Evolutionary conservation across 2,113 vertebrate species (phyloP).

Genomic region (Pedionomus torquatus): DNA sequence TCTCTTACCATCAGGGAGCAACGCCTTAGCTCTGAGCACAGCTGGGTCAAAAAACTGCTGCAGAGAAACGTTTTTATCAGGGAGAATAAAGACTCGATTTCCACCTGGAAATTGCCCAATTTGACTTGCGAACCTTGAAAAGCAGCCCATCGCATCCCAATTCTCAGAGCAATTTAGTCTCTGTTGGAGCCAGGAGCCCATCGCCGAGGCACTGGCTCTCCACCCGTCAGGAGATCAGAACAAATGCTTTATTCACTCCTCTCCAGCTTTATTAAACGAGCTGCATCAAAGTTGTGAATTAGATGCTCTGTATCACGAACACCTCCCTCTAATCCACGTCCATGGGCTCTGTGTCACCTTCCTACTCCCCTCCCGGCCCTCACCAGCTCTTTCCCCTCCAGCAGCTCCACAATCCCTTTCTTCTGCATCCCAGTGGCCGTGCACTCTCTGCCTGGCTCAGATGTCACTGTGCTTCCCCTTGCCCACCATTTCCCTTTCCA

Average conservation of each 20-base stretch:
- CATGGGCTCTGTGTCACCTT: not conserved
- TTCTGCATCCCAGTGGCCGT: not conserved
- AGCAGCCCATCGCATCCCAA: conserved; percentile 29
- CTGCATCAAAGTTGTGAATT: conserved; percentile 18
- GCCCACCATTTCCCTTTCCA: not conserved
- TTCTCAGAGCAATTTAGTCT: conserved; percentile 64
- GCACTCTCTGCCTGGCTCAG: not conserved
- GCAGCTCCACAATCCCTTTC: not conserved
- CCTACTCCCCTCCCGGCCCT: not conserved
- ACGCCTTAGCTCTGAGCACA: conserved; percentile 36
- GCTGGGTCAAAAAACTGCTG: conserved; percentile 18
- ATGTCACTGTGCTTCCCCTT: not conserved
- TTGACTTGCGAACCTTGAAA: conserved; percentile 57
- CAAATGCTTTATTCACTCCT: not conserved
- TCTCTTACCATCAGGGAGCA: conserved; percentile 25
- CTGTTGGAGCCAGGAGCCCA: conserved; percentile 37
- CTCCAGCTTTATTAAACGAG: not conserved
- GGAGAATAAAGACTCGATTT: conserved; percentile 69
- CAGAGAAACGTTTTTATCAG: conserved; percentile 64
- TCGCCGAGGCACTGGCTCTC: not conserved
- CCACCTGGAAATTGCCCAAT: conserved; percentile 68
- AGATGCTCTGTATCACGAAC: not conserved
- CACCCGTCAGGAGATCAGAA: conserved; percentile 17
- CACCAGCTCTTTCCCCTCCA: not conserved
- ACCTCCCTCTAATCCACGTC: not conserved